These are phyloP conservation scores for Ia io DNA, from an alignment of 2,113 vertebrate species.

Conservation along the genomic window DNA sequence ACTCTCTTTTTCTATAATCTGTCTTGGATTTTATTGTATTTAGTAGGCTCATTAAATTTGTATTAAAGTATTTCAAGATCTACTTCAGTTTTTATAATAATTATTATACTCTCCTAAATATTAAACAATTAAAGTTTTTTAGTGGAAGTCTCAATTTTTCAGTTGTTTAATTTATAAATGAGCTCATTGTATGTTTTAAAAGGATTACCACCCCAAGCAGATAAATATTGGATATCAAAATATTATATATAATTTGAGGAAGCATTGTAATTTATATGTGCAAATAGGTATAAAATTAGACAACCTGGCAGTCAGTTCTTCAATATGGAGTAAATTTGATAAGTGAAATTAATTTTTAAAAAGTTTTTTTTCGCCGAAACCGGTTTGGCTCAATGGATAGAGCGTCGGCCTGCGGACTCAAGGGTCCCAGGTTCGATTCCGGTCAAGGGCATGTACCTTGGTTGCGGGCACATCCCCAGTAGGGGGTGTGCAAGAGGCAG, in stretches of 20 bases:
- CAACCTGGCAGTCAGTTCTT: not conserved
- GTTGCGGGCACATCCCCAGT: too few relatives aligned
- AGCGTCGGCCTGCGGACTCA: too few relatives aligned
- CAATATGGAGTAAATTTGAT: conserved; percentile 44
- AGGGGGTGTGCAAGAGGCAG: too few relatives aligned
- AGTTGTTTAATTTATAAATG: conserved; percentile 52
- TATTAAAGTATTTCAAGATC: conserved; percentile 2
- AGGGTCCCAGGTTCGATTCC: too few relatives aligned
- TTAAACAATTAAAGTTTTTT: conserved; percentile 31
- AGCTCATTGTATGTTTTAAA: conserved; percentile 14
- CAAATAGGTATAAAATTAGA: conserved; percentile 31
- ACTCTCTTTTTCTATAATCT: not conserved
- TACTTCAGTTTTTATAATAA: not conserved
- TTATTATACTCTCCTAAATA: not conserved
- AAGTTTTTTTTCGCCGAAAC: conserved; percentile 41
- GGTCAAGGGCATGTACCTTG: too few relatives aligned
- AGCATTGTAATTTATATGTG: conserved; percentile 16
- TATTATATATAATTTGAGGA: conserved; percentile 46
- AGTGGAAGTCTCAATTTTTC: conserved; percentile 23
- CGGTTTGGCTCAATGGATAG: too few relatives aligned
- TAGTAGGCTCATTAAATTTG: not conserved
- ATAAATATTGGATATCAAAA: conserved; percentile 45
- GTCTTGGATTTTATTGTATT: conserved; percentile 38
- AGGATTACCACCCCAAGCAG: not conserved
- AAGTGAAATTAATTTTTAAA: conserved; percentile 14